Evolutionary conservation across 2,113 vertebrate genomes (phyloP).

Genomic region (Tenebrosternarchus preto): DNA sequence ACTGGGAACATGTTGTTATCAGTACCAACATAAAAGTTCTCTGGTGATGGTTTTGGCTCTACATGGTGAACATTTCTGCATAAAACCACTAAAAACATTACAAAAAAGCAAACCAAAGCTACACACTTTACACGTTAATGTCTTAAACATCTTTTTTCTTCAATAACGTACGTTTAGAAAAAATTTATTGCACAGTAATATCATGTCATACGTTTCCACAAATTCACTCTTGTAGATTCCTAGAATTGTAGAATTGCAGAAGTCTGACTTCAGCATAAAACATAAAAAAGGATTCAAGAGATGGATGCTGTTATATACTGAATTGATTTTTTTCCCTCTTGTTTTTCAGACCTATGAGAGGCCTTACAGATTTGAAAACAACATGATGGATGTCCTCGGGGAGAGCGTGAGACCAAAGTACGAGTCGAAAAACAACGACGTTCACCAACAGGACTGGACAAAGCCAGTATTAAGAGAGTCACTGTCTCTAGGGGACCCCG

Average conservation of each 20-base stretch:
- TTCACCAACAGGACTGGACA: conserved; percentile 88
- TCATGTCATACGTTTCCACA: too few species aligned
- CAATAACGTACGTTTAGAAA: background rate
- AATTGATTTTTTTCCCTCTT: conserved; percentile 51
- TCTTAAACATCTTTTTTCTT: background rate
- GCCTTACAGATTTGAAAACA: conserved; percentile 84
- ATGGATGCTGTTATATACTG: conserved; percentile 11
- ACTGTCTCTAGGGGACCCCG: conserved; percentile 75
- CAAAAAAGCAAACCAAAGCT: too few species aligned
- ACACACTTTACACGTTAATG: background rate
- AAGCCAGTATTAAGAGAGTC: conserved; percentile 75
- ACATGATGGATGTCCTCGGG: conserved; percentile 86
- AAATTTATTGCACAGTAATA: too few species aligned
- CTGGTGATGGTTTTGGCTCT: conserved; percentile 25
- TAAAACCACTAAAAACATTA: background rate
- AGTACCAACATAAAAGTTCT: conserved; percentile 39
- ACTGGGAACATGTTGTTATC: conserved; percentile 40
- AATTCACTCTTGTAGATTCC: too few species aligned
- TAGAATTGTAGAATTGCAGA: too few species aligned
- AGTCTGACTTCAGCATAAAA: background rate
- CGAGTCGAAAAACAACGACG: conserved; percentile 86
- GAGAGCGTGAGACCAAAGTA: conserved; percentile 94
- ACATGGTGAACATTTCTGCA: conserved; percentile 44
- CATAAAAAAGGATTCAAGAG: background rate
- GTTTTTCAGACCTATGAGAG: conserved; percentile 86